Evolutionary conservation across 2,797 vertebrate species (phyloP).

Genomic region (Pachyuromys duprasi): DNA sequence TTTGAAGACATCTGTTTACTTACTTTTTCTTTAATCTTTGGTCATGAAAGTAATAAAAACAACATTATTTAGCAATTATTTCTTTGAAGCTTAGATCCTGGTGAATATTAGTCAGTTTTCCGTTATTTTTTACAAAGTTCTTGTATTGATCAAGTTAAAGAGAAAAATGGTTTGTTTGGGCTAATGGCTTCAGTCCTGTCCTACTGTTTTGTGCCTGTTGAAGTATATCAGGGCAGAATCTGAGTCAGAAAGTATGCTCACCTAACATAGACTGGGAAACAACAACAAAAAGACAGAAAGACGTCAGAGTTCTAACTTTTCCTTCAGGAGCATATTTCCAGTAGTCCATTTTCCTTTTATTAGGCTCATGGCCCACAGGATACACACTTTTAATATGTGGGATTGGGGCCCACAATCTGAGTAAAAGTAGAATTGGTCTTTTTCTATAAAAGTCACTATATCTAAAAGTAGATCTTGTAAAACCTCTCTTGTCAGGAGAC

Average conservation of each 20-base stretch:
- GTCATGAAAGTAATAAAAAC: conserved; percentile 15
- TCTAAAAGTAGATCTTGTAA: neutral
- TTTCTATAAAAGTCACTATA: neutral
- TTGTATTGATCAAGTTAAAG: neutral
- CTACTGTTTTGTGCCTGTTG: neutral
- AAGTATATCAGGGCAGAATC: neutral
- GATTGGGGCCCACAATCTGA: neutral
- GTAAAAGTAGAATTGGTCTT: neutral
- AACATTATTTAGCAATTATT: neutral
- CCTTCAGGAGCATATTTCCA: neutral
- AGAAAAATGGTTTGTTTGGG: neutral
- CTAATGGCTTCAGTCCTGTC: neutral
- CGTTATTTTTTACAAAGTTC: neutral
- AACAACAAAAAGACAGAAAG: neutral
- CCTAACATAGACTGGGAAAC: neutral
- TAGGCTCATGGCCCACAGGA: neutral
- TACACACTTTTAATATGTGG: neutral
- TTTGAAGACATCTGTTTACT: neutral
- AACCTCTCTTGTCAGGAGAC: neutral
- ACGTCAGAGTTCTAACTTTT: neutral
- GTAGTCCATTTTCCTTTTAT: neutral
- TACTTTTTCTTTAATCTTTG: neutral
- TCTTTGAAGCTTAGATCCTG: neutral
- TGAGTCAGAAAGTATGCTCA: neutral
- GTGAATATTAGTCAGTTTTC: neutral